phyloP scores from a whole-genome alignment of 92 coral and sea anemone species.

The Palythoa grandis region DNA sequence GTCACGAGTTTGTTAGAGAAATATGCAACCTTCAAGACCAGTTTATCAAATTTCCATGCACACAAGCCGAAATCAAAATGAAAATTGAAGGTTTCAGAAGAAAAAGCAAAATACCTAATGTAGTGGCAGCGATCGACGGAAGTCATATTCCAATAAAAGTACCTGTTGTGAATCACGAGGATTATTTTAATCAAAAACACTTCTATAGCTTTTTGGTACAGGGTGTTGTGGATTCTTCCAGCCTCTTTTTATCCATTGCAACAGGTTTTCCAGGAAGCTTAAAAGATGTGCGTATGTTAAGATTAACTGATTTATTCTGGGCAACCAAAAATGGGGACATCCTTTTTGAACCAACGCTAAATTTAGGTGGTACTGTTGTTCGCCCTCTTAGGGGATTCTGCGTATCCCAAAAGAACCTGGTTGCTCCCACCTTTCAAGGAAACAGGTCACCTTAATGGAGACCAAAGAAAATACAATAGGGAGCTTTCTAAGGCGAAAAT shows the following conservation, averaged over 20 bases:
- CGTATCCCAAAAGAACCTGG: conserved; percentile 49
- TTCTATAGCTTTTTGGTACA: conserved; percentile 41
- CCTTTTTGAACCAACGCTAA: conserved; percentile 34
- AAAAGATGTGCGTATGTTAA: conserved; percentile 41
- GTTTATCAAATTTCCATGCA: conserved; percentile 47
- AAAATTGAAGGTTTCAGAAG: conserved; percentile 51
- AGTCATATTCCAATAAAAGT: conserved; percentile 54
- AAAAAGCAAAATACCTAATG: conserved; percentile 48
- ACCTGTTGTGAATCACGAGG: conserved; percentile 46
- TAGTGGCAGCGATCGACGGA: conserved; percentile 50
- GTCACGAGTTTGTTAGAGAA: conserved; percentile 57
- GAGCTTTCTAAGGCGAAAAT: conserved; percentile 60
- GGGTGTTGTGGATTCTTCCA: conserved; percentile 52
- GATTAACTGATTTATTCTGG: conserved; percentile 44
- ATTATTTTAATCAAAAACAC: conserved; percentile 51
- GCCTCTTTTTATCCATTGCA: conserved; percentile 48
- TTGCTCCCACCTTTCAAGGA: conserved; percentile 51
- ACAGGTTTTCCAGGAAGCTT: conserved; percentile 51
- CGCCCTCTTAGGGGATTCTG: conserved; percentile 50
- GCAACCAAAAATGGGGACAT: conserved; percentile 46
- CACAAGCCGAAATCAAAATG: conserved; percentile 50
- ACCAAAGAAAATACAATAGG: conserved; percentile 51
- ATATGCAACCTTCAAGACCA: conserved; percentile 55
- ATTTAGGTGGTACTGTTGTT: conserved; percentile 37
- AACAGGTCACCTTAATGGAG: conserved; percentile 45